Evolutionary conservation across 2,113 vertebrate species (phyloP).

Genomic region (Mugil cephalus): DNA sequence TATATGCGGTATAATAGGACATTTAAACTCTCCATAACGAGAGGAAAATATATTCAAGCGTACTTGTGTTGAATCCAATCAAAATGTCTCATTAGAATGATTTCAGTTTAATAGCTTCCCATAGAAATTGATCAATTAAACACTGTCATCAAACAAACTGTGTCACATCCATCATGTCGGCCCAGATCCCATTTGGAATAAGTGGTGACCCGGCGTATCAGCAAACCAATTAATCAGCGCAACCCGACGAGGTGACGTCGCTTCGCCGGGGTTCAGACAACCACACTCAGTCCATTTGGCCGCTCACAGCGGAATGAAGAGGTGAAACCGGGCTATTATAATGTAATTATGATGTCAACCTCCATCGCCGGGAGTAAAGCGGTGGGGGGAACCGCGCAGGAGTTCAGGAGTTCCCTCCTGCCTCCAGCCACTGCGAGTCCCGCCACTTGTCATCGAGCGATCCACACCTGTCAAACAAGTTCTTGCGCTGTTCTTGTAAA

Average conservation of each 20-base stretch:
- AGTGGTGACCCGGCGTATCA: constrained; percentile 52
- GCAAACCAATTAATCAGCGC: constrained; percentile 65
- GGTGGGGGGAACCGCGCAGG: background rate
- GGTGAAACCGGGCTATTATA: constrained; percentile 39
- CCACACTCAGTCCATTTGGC: constrained; percentile 43
- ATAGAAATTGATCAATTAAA: constrained; percentile 72
- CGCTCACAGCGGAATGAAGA: constrained; percentile 44
- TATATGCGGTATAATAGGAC: constrained; percentile 56
- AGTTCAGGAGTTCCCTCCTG: background rate
- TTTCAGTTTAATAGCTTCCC: constrained; percentile 68
- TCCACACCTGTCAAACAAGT: constrained; percentile 56
- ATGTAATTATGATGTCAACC: constrained; percentile 60
- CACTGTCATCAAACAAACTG: constrained; percentile 68
- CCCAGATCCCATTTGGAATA: constrained; percentile 54
- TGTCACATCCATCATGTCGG: constrained; percentile 61
- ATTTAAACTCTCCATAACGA: constrained; percentile 61
- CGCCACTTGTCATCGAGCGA: constrained; percentile 46
- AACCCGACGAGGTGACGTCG: constrained; percentile 49
- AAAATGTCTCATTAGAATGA: constrained; percentile 75
- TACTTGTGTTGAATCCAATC: constrained; percentile 68
- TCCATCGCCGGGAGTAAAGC: constrained; percentile 20
- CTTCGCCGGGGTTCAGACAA: constrained; percentile 23
- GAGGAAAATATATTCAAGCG: constrained; percentile 54
- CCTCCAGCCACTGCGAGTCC: constrained; percentile 1
- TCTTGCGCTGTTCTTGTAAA: constrained; percentile 19